These are phyloP conservation scores for Agrochola litura DNA, from an alignment of 2,888 invertebrate genomes.

Conservation along the genomic window DNA sequence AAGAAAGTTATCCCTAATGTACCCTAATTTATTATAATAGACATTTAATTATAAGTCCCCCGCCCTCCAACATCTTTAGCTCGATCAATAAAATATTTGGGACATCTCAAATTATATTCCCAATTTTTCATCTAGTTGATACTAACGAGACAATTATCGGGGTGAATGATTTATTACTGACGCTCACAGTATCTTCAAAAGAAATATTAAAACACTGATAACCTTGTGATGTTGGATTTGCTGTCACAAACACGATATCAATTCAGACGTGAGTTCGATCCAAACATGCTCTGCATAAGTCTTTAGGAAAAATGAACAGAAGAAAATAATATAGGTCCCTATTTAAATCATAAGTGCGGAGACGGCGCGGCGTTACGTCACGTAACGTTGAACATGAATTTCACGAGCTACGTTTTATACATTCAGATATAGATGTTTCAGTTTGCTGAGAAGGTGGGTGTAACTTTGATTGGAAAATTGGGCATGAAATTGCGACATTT, in stretches of 20 bases:
- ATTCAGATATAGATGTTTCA: not conserved
- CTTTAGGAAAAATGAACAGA: conserved; percentile 6
- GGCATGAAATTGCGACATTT: conserved; percentile 19
- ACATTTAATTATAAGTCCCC: conserved; percentile 5
- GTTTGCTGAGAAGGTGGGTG: conserved; percentile 2
- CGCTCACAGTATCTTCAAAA: not conserved
- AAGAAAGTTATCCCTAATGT: not conserved
- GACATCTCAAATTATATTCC: not conserved
- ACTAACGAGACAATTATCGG: conserved; percentile 2
- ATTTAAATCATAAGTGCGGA: conserved; percentile 29
- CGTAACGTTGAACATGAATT: conserved; percentile 18
- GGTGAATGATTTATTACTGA: conserved; percentile 22
- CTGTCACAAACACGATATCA: conserved; percentile 22
- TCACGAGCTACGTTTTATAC: conserved; percentile 5
- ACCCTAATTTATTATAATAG: conserved; percentile 22
- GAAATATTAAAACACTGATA: conserved; percentile 21
- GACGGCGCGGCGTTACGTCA: conserved; percentile 7
- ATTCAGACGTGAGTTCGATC: conserved; percentile 6
- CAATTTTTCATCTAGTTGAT: conserved; percentile 13
- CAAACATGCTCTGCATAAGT: not conserved
- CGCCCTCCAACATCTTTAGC: not conserved
- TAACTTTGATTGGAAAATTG: conserved; percentile 30
- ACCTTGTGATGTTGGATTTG: conserved; percentile 12
- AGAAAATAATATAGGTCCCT: conserved; percentile 8
- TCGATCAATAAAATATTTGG: conserved; percentile 38